A percentile compares a stretch with the other conserved stretches of the same genome.
Conservation (phyloP, 1,140 invertebrate genomes). For the Sinella curviseta region DNA sequence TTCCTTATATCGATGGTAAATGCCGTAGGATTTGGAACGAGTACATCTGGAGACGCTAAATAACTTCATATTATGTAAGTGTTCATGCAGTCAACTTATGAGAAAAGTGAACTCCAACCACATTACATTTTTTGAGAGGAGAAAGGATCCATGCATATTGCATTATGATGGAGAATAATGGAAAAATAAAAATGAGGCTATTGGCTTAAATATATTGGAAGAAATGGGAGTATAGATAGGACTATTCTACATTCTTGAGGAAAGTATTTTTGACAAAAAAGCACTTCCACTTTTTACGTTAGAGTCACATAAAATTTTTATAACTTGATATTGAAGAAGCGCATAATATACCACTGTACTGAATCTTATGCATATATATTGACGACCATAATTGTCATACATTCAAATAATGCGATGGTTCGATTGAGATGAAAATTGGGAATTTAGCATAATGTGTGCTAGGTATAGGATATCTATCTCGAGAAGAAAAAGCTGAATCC, state of each 20-base stretch:
- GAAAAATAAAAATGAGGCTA: background rate
- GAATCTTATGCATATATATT: background rate
- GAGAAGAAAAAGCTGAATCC: no score
- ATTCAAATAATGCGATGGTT: background rate
- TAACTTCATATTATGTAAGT: background rate
- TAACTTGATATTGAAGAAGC: no score
- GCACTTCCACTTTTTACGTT: background rate
- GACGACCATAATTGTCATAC: background rate
- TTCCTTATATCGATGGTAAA: background rate
- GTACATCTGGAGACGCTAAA: background rate
- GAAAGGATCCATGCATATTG: background rate
- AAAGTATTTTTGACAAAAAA: no score
- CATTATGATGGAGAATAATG: conserved; percentile 25
- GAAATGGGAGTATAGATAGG: no score
- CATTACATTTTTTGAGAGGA: background rate
- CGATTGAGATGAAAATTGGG: conserved; percentile 6
- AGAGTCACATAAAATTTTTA: background rate
- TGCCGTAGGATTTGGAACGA: background rate
- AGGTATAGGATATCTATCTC: no score
- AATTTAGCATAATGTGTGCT: background rate
- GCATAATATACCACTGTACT: no score
- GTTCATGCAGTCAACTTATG: background rate
- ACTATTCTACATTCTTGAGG: no score
- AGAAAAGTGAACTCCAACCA: background rate
- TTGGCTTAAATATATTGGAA: no score